Percentiles rank a stretch among this genome's conserved stretches.
phyloP scores from a whole-genome alignment of 2,888 invertebrate species.

The Sphecodes monilicornis region DNA sequence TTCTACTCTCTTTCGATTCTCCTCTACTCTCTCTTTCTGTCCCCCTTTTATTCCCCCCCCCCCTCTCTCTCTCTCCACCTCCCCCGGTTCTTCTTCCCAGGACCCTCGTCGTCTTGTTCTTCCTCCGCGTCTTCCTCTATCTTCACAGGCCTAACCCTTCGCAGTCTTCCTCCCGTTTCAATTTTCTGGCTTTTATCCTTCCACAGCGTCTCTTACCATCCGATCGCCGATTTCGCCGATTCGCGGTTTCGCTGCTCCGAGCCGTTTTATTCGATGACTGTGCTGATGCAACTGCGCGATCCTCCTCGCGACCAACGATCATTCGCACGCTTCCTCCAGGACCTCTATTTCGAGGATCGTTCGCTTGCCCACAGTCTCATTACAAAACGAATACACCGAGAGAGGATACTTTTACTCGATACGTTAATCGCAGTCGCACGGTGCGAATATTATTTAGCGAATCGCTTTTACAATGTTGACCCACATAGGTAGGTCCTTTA shows the following conservation, averaged over 20 bases:
- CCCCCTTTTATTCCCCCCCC: not conserved
- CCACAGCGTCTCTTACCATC: slow-evolving; percentile 12
- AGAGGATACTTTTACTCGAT: no score
- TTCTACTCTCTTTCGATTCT: slow-evolving; percentile 47
- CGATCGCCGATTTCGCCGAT: not conserved
- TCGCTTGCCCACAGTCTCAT: not conserved
- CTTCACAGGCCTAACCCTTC: not conserved
- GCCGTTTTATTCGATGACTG: slow-evolving; percentile 24
- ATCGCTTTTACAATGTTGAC: no score
- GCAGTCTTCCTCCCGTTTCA: slow-evolving; percentile 6
- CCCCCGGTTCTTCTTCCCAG: not conserved
- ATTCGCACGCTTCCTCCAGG: not conserved
- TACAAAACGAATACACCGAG: no score
- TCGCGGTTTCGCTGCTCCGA: not conserved
- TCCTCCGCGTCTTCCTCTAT: not conserved
- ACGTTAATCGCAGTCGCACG: no score
- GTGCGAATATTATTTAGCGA: no score
- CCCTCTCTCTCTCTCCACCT: not conserved
- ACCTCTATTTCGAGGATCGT: not conserved
- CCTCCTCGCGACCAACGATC: not conserved
- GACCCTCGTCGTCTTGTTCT: not conserved
- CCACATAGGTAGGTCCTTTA: no score
- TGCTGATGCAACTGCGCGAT: slow-evolving; percentile 7
- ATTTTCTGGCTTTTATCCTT: slow-evolving; percentile 17
- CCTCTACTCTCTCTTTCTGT: slow-evolving; percentile 40